A percentile compares a stretch with the other conserved stretches of the same genome.
Conservation (phyloP, 2,113 vertebrate genomes). For the Sylvilagus bachmani region DNA sequence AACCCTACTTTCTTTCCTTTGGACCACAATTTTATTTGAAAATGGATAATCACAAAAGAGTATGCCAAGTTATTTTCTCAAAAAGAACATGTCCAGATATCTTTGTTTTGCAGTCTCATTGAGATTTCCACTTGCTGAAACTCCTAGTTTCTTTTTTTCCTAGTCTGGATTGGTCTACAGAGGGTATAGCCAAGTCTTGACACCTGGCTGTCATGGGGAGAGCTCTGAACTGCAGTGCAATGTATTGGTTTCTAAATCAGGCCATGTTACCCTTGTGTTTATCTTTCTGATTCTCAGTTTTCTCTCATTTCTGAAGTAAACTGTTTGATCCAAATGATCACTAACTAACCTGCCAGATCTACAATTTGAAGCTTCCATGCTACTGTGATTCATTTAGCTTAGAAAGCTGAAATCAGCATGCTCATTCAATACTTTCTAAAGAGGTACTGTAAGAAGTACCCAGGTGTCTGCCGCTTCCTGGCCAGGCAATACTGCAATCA, state of each 20-base stretch:
- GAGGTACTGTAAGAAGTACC: background rate
- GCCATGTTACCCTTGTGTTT: conserved; percentile 22
- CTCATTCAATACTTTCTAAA: conserved; percentile 5
- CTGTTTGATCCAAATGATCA: conserved; percentile 49
- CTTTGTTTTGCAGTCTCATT: background rate
- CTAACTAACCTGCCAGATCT: conserved; percentile 17
- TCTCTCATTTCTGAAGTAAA: conserved; percentile 39
- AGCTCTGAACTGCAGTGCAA: background rate
- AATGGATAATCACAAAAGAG: background rate
- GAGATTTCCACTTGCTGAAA: background rate
- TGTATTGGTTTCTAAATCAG: background rate
- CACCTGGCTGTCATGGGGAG: background rate
- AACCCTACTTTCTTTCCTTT: conserved; percentile 19
- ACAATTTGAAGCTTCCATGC: conserved; percentile 44
- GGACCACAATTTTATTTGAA: background rate
- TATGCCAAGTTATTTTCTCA: background rate
- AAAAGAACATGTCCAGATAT: background rate
- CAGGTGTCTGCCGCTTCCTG: background rate
- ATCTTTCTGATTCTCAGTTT: conserved; percentile 39
- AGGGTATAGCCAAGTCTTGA: background rate
- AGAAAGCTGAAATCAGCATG: conserved; percentile 48
- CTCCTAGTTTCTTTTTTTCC: background rate
- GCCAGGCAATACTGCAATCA: background rate
- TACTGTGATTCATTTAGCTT: conserved; percentile 43
- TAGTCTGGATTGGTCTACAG: background rate